Evolutionary conservation across 2,888 invertebrate species (phyloP), one percentile per base, ranked within the genome.

Genomic region (Agrotis clavis): DNA sequence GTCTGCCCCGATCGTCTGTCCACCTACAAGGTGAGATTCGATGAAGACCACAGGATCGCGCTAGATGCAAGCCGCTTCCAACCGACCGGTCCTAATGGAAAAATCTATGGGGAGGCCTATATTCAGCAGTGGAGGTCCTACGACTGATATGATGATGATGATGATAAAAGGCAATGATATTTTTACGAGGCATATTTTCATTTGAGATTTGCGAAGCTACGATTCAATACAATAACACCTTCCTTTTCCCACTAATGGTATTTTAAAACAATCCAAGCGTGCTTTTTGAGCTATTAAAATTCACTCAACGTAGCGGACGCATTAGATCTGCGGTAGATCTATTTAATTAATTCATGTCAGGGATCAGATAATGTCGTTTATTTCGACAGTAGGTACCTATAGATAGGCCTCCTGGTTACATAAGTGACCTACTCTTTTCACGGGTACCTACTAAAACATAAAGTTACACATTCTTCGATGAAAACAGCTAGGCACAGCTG

Each of bases 301-400:
- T 56, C 74, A 72, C 11, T 65, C 21, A 59, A 30, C 69, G 78
- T 77, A 62, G 48, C 57, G 56, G 67, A 59, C 76, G 57, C 68
- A 65, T 75, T 79, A 53, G 35, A 71, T 79, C 75, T 82, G 74
- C 65, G 76, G 75, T 79, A 82, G 68, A 81, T 77, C 84, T 67
- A 84, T 84, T 66, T 76, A 79, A 84, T 84, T 81, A 84, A 84
- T 84, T 84, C 84, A 72, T 72, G 79, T 84, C 84, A 84, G 71
- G 83, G 41, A 41, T 61, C 65, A 35, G 61, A 45, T 77, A 73
- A 64, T 60, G 71, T 63, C 59, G 53, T 67, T 82, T 78, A 78
- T 83, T 84, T 84, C 81, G 77, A 79, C 84, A 81, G 72, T 74
- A 65, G 51, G 57, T 79, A 71, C 16, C 11, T 21, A 21, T 45